Percentiles rank a stretch among this genome's conserved stretches.
phyloP scores from a whole-genome alignment of 2,888 invertebrate genomes.

The Ophonus ardosiacus region DNA sequence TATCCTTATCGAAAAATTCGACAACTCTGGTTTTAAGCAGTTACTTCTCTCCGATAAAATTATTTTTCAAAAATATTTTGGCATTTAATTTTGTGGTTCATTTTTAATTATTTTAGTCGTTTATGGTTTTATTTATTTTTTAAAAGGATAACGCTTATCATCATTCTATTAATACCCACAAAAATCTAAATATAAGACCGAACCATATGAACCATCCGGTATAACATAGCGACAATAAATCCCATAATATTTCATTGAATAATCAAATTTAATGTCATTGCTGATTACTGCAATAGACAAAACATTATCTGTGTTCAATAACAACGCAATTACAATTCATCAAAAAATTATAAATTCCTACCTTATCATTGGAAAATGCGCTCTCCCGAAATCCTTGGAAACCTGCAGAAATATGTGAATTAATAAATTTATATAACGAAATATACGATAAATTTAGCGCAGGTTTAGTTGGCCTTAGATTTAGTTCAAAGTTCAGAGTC shows the following conservation, averaged over 20 bases:
- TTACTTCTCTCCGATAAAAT: not conserved
- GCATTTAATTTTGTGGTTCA: not conserved
- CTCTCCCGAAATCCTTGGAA: not conserved
- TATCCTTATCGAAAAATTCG: not conserved
- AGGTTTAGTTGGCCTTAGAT: conserved; percentile 25
- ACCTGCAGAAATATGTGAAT: conserved; percentile 25
- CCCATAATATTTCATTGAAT: not conserved
- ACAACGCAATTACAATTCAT: conserved; percentile 2
- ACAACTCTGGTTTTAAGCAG: no score
- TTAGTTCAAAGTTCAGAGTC: conserved; percentile 4
- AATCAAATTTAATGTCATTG: conserved; percentile 24
- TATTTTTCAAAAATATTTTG: not conserved
- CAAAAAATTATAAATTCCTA: conserved; percentile 6
- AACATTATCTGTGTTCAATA: conserved; percentile 32
- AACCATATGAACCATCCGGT: not conserved
- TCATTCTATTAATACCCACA: not conserved
- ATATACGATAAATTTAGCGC: not conserved
- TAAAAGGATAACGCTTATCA: not conserved
- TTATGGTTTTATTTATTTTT: not conserved
- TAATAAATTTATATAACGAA: conserved; percentile 25
- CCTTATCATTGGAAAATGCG: not conserved
- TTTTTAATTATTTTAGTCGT: not conserved
- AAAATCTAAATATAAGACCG: not conserved
- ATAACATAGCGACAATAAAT: conserved; percentile 7
- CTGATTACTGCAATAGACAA: conserved; percentile 34